Evolutionary conservation across 2,888 invertebrate genomes (phyloP).

Genomic region (Sarcophaga caerulescens): DNA sequence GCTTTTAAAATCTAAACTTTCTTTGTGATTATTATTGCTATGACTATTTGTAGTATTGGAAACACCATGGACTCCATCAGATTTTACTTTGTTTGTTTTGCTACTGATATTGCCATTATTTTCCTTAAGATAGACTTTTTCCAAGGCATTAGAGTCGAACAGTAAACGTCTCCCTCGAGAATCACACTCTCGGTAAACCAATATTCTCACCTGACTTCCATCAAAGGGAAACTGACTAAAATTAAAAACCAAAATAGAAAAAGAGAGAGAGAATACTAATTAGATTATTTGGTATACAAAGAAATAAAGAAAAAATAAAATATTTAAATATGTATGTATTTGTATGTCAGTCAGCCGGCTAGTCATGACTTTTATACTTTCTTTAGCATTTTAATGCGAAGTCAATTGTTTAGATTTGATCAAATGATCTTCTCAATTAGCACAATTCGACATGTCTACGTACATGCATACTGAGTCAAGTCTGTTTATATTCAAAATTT

Average conservation of each 20-base stretch:
- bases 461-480: neutral
- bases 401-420: conserved; percentile 22
- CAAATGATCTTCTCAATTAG: conserved; percentile 29
- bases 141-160: conserved; percentile 89
- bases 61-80: conserved; percentile 54
- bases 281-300: too few relatives aligned
- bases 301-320: neutral
- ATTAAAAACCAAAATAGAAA: conserved; percentile 29
- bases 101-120: conserved; percentile 60
- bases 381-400: conserved; percentile 15
- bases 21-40: conserved; percentile 58
- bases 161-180: conserved; percentile 89
- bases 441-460: conserved; percentile 6
- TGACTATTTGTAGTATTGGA: conserved; percentile 18
- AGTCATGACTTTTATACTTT: conserved; percentile 21
- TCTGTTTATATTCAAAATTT: conserved; percentile 10
- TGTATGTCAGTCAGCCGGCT: neutral
- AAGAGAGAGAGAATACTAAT: neutral
- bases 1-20: conserved; percentile 43
- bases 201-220: conserved; percentile 88
- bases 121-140: conserved; percentile 83
- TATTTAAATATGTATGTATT: neutral
- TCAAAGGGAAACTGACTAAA: conserved; percentile 84
- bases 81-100: conserved; percentile 51
- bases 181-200: conserved; percentile 93